phyloP scores from a whole-genome alignment of 1,140 invertebrate species.

The Samia ricini region DNA sequence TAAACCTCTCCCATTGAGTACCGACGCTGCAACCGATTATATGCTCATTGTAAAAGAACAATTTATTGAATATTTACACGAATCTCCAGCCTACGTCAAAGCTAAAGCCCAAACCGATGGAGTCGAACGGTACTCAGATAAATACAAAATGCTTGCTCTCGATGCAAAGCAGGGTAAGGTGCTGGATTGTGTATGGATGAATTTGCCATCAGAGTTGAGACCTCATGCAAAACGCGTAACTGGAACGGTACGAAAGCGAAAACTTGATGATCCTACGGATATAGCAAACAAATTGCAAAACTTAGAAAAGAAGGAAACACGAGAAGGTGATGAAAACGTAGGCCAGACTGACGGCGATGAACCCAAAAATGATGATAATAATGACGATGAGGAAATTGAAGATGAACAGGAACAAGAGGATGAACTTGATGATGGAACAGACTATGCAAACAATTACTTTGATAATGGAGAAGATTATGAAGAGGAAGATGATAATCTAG shows the following conservation, averaged over 20 bases:
- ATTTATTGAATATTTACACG: conserved; percentile 73
- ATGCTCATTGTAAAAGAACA: conserved; percentile 75
- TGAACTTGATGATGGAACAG: conserved; percentile 76
- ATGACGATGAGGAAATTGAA: conserved; percentile 67
- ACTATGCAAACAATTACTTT: conserved; percentile 89
- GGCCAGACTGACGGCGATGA: conserved; percentile 51
- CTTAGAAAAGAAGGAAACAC: conserved; percentile 68
- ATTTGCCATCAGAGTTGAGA: conserved; percentile 67
- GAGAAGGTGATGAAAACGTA: conserved; percentile 34
- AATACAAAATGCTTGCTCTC: conserved; percentile 70
- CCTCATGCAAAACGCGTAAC: conserved; percentile 46
- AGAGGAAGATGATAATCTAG: conserved; percentile 91
- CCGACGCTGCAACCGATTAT: conserved; percentile 71
- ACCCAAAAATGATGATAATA: conserved; percentile 50
- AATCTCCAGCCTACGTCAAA: conserved; percentile 70
- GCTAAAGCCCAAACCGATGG: conserved; percentile 57
- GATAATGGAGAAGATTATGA: conserved; percentile 92
- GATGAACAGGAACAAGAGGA: conserved; percentile 73
- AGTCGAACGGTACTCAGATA: conserved; percentile 74
- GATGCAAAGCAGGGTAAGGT: conserved; percentile 62
- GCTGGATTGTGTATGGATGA: conserved; percentile 62
- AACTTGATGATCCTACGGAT: conserved; percentile 56
- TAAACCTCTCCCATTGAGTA: conserved; percentile 61
- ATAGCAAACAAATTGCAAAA: conserved; percentile 67
- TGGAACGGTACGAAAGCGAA: conserved; percentile 48